Evolutionary conservation across 1,140 invertebrate species (phyloP).

Genomic region (Drosophila kepulauana): DNA sequence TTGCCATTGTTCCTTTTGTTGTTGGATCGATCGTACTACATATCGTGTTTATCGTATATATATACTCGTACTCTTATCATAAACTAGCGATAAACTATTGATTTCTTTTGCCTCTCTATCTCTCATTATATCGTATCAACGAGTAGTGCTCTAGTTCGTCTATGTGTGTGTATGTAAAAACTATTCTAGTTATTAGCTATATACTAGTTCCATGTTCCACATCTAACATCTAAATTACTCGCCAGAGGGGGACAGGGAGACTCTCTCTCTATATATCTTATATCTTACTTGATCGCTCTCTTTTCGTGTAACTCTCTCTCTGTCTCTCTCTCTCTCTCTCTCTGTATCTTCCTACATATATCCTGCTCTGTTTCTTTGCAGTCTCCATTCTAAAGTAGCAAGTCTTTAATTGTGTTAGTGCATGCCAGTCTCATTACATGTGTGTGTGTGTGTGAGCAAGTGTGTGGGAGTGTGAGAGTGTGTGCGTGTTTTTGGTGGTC

Average conservation of each 20-base stretch:
- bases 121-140: conserved; percentile 44
- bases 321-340: conserved; percentile 33
- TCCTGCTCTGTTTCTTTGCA: conserved; percentile 2
- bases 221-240: conserved; percentile 1
- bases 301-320: conserved; percentile 4
- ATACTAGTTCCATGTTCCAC: conserved; percentile 8
- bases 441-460: conserved; percentile 5
- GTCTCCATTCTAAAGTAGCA: conserved; percentile 10
- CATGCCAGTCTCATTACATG: conserved; percentile 33
- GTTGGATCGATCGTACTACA: conserved; percentile 57
- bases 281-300: not conserved
- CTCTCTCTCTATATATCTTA: not conserved
- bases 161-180: conserved; percentile 49
- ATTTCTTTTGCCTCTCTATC: conserved; percentile 38
- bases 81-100: conserved; percentile 47
- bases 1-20: conserved; percentile 43
- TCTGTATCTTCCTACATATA: conserved; percentile 14
- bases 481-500: conserved; percentile 8
- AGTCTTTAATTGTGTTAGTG: conserved; percentile 25
- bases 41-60: conserved; percentile 12
- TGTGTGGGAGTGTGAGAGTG: conserved; percentile 29
- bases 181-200: conserved; percentile 17
- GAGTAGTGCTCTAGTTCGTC: conserved; percentile 65
- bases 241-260: not conserved
- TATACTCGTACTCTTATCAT: conserved; percentile 17